Evolutionary conservation across 2,797 vertebrate genomes (phyloP), one percentile per base, ranked within the genome.

Genomic region (Oryzias dopingdopingensis): DNA sequence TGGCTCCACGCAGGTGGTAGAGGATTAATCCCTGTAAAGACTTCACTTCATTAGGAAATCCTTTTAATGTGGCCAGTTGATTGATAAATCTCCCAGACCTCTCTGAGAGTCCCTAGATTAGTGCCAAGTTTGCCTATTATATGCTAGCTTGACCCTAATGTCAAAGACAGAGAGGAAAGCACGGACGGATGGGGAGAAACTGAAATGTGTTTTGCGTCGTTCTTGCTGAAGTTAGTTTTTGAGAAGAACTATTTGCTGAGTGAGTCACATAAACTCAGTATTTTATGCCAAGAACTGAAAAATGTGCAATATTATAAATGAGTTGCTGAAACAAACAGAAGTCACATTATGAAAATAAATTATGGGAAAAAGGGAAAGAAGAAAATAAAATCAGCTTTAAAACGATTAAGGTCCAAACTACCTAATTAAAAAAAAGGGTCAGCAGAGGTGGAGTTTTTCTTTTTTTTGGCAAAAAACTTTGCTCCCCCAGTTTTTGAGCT

Each of bases 21-120:
- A 87, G 87, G 85, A 89, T 90, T 93, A 93, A 92, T 93, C 91
- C 90, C 90, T 90, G 89, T 93, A 89, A 93, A 93, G 91, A 92
- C 88, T 89, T 89, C 90, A 90, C 91, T 93, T 92, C 92, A 93
- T 93, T 93, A 93, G 91, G 91, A 89, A 93, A 91, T 93, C 92
- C 83, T 89, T 93, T 92, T 92, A 92, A 92, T 92, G 92, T 92
- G 86, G 90, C 91, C 89, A 80, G 85, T 90, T 89, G 89, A 92
- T 92, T 92, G 91, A 92, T 92, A 91, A 92, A 92, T 92, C 88
- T 88, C 87, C 90, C 88, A 81, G 91, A 89, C 88, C 86, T 89
- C 87, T 87, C 86, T 85, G 77, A 71, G 84, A 87, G 80, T 88
- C 82, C 82, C 78, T 71, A 83, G 82, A 89, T 89, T 88, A 88